Evolutionary conservation across 2,888 invertebrate species (phyloP), one percentile per base, ranked within the genome.

Genomic region (Hemistola chrysoprasaria): DNA sequence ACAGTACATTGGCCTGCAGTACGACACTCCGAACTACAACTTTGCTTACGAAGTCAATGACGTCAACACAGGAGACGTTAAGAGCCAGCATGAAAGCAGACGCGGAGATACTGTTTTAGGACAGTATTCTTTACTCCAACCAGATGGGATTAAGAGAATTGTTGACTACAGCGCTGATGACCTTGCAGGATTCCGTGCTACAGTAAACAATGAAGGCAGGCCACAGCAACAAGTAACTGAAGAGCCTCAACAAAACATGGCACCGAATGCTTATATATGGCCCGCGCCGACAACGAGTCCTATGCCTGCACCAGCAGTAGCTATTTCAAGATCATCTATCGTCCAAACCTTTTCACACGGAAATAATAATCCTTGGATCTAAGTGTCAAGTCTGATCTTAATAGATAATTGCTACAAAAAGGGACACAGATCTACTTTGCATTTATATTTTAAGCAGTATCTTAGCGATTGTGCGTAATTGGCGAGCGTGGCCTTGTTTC

Each of bases 161-260:
- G 91, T 91, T 1, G 90, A 91, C 40, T 91, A 91, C 60, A 83
- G 80, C 55, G 90, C 91, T 25, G 90, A 91, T 58, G 85, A 90
- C 11, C 63, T 82, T 22, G 78, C 83, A 26, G 91, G 91, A 0
- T 91, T 91, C 62, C 80, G 81, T 48, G 91, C 91, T 11, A 85
- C 87, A 2, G 90, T 91, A 0, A 87, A 81, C 52, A 86, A 87
- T 50, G 76, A 85, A 31, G 59, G 60, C 1, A 55, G 56, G 34
- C 24, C 32, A 23, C 47, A 53, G 4, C 16, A 37, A 6, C 40
- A 36, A 28, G 22, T 26, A 3, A 26, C 25, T 7, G 46, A 45
- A 36, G 20, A 16, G 0, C 30, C 37, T 6, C 48, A 45, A 23
- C 10, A 16, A 22, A 27, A 37, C 27, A 11, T 29, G 6, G 53